A percentile compares a stretch with the other conserved stretches of the same genome.
phyloP scores from a whole-genome alignment of 2,797 vertebrate genomes.

The Acropternis orthonyx region DNA sequence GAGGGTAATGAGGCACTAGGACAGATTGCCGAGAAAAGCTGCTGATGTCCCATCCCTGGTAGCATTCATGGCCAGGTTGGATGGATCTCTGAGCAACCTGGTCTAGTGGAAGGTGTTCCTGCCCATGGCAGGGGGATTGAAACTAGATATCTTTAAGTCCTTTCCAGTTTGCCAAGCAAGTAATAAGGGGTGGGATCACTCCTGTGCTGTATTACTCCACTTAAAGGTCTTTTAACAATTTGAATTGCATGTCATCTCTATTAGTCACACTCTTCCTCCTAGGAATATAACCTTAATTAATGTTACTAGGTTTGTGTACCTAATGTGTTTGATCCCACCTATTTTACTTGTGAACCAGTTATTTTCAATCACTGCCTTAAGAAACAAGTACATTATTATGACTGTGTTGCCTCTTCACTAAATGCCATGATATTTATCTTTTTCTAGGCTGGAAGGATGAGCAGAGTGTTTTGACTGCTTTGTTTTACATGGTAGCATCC shows the following conservation, averaged over 20 bases:
- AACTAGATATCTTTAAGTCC: not conserved
- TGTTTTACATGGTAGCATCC: not conserved
- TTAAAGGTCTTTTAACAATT: not conserved
- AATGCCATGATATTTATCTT: not conserved
- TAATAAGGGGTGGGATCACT: not conserved
- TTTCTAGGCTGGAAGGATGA: not conserved
- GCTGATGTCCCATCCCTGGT: not conserved
- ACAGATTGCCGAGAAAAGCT: not conserved
- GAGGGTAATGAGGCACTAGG: not conserved
- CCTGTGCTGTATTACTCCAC: not conserved
- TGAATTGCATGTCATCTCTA: not conserved
- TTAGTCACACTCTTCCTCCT: slow-evolving; percentile 2
- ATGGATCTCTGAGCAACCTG: rapidly evolving
- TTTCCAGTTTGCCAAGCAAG: not conserved
- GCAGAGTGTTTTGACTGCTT: not conserved
- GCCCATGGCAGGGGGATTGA: rapidly evolving
- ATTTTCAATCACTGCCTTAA: slow-evolving; percentile 17
- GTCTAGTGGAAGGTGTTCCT: not conserved
- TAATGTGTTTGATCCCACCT: not conserved
- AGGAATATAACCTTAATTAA: not conserved
- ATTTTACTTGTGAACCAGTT: slow-evolving; percentile 18
- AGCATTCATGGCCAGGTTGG: not conserved
- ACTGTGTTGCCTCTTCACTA: not conserved
- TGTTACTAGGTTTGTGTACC: not conserved
- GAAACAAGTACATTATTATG: not conserved